Evolutionary conservation across 2,113 vertebrate species (phyloP).

Genomic region (Regulus satrapa): DNA sequence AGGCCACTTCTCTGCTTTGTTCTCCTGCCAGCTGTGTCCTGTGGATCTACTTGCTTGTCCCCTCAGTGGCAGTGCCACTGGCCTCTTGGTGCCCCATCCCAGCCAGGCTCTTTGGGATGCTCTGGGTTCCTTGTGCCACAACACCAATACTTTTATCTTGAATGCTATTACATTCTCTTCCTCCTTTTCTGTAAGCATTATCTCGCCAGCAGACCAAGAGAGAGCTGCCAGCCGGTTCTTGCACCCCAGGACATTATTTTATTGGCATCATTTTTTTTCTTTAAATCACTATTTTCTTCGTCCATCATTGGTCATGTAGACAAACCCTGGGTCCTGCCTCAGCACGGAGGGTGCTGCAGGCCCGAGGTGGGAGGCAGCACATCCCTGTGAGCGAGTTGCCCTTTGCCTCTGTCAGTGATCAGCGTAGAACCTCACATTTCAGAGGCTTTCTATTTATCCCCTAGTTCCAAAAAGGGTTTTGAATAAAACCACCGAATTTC

Average conservation of each 20-base stretch:
- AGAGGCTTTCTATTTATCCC: not conserved
- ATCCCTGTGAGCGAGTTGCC: not conserved
- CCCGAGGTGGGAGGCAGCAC: fast-evolving
- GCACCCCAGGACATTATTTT: not conserved
- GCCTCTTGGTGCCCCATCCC: not conserved
- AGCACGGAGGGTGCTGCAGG: not conserved
- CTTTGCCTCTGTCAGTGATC: fast-evolving
- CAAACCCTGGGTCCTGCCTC: not conserved
- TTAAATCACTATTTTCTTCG: not conserved
- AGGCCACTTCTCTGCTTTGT: not conserved
- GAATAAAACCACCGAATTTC: not conserved
- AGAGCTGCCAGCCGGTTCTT: not conserved
- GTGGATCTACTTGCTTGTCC: not conserved
- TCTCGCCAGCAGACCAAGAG: not conserved
- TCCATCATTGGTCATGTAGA: fast-evolving
- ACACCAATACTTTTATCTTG: not conserved
- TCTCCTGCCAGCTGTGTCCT: not conserved
- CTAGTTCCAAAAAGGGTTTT: not conserved
- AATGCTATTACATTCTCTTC: not conserved
- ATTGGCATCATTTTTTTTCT: not conserved
- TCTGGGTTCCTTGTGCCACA: not conserved
- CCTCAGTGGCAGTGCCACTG: not conserved
- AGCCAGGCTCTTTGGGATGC: not conserved
- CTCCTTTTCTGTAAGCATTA: not conserved
- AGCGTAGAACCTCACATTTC: not conserved